These are phyloP conservation scores for Linyphia triangularis DNA, from an alignment of 2,888 invertebrate genomes.

Conservation along the genomic window DNA sequence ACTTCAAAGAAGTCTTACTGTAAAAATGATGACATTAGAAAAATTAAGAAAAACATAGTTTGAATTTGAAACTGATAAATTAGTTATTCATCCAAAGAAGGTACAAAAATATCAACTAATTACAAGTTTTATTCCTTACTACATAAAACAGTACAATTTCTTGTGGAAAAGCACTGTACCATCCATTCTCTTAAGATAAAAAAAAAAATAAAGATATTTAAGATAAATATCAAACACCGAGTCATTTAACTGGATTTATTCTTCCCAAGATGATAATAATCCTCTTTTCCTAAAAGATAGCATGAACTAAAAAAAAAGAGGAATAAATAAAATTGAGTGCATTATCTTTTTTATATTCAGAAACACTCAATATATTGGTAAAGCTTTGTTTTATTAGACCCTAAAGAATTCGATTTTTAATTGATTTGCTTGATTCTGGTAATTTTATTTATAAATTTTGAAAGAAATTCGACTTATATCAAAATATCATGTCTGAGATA, in stretches of 20 bases:
- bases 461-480: too few species aligned
- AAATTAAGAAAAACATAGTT: too few species aligned
- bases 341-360: background rate
- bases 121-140: background rate
- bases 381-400: background rate
- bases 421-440: background rate
- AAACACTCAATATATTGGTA: background rate
- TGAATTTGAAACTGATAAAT: too few species aligned
- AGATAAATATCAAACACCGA: background rate
- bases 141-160: background rate
- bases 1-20: too few species aligned
- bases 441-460: background rate
- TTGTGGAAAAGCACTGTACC: background rate
- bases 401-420: background rate
- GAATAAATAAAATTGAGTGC: background rate
- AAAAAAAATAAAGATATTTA: background rate
- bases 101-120: too few species aligned
- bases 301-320: background rate
- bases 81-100: too few species aligned
- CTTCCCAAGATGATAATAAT: background rate
- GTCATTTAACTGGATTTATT: slow-evolving; percentile 3
- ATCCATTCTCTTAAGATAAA: background rate
- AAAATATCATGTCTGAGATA: too few species aligned
- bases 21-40: too few species aligned
- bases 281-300: background rate